Conservation (phyloP, 2,113 vertebrate genomes). For the Rhinopithecus roxellana region DNA sequence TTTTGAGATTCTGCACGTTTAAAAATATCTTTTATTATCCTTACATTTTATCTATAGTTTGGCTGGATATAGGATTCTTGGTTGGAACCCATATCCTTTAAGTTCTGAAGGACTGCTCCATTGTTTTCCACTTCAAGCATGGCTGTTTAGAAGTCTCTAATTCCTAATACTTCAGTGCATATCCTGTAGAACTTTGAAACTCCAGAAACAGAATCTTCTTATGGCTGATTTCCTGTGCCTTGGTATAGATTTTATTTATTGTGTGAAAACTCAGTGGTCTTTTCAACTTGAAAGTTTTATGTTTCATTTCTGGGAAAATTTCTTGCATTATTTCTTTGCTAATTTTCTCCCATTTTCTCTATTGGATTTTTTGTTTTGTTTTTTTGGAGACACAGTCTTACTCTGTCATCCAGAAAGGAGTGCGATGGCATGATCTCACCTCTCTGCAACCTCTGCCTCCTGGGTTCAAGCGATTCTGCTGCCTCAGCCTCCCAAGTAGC, state of each 20-base stretch:
- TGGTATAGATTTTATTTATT: not conserved
- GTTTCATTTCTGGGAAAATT: not conserved
- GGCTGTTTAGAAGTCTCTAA: not conserved
- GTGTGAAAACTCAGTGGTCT: not conserved
- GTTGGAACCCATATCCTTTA: not conserved
- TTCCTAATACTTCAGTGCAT: not conserved
- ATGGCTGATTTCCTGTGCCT: not conserved
- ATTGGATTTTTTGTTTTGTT: not conserved
- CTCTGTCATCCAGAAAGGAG: no score
- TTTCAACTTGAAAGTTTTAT: not conserved
- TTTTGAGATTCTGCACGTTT: not conserved
- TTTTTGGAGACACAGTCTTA: no score
- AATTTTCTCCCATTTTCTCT: not conserved
- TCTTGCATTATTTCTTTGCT: not conserved
- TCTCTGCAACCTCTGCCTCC: no score
- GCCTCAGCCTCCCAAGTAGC: no score
- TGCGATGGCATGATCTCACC: no score
- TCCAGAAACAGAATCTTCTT: not conserved
- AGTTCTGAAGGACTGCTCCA: not conserved
- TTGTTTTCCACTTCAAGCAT: not conserved
- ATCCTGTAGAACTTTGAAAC: not conserved
- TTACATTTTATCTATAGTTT: not conserved
- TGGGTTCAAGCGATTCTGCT: no score
- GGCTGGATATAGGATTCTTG: not conserved
- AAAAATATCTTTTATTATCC: not conserved